Conservation (phyloP, 2,888 invertebrate genomes). For the Zygogramma bicolorata region DNA sequence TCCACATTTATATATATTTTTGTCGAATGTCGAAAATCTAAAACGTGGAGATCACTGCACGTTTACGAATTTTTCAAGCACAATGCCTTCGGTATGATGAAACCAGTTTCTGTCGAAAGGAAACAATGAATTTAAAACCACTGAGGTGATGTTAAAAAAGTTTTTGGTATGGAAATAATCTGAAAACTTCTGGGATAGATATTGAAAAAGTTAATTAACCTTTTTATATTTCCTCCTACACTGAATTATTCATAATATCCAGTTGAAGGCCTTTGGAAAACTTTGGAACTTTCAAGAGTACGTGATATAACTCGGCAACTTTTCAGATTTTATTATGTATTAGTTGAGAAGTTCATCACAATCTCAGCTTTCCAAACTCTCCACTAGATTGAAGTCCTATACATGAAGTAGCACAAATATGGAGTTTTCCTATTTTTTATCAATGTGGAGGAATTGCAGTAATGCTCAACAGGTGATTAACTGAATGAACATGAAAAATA, state of each 20-base stretch:
- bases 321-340: not conserved
- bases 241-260: slow-evolving; percentile 1
- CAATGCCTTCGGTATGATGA: too few species aligned
- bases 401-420: too few species aligned
- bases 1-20: too few species aligned
- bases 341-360: not conserved
- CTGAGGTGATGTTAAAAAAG: not conserved
- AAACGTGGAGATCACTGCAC: too few species aligned
- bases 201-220: not conserved
- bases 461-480: too few species aligned
- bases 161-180: not conserved
- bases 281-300: not conserved
- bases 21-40: too few species aligned
- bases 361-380: not conserved
- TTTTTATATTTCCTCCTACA: not conserved
- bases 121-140: not conserved
- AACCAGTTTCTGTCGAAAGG: too few species aligned
- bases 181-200: not conserved
- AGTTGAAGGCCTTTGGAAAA: not conserved
- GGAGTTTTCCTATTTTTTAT: too few species aligned
- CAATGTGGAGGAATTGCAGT: too few species aligned
- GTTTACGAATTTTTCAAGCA: too few species aligned
- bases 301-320: not conserved
- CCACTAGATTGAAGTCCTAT: too few species aligned
- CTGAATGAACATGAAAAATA: too few species aligned